Conservation (phyloP, 2,113 vertebrate genomes). For the Leptobrachium leishanense region DNA sequence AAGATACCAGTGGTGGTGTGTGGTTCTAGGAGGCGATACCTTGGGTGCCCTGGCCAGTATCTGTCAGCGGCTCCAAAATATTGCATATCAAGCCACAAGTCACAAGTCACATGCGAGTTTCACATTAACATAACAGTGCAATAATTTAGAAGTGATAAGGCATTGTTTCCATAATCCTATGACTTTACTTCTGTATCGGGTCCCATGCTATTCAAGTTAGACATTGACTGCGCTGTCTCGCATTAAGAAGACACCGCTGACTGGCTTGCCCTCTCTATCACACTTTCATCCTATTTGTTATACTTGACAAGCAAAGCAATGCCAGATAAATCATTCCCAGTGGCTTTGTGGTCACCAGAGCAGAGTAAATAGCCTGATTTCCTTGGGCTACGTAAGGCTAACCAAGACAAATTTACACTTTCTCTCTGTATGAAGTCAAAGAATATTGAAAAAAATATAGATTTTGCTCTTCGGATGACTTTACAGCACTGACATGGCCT, state of each 20-base stretch:
- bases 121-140: neutral
- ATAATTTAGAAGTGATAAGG: neutral
- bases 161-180: neutral
- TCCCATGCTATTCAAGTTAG: conserved; percentile 12
- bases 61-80: too few species aligned
- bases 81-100: too few species aligned
- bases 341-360: conserved; percentile 40
- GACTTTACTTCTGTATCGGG: neutral
- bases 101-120: neutral
- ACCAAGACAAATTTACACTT: conserved; percentile 37
- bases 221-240: conserved; percentile 13
- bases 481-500: too few species aligned
- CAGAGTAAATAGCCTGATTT: conserved; percentile 41
- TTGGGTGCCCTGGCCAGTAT: too few species aligned
- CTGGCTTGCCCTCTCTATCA: conserved; percentile 37
- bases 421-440: conserved; percentile 31
- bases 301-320: conserved; percentile 42
- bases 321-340: conserved; percentile 44
- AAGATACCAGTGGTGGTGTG: too few species aligned
- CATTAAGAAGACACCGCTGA: conserved; percentile 25
- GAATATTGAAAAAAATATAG: neutral
- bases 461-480: neutral
- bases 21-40: too few species aligned
- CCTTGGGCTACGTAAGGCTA: conserved; percentile 33
- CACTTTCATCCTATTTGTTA: conserved; percentile 45